Percentiles rank a stretch among this genome's conserved stretches.
phyloP scores from a whole-genome alignment of 2,113 vertebrate species.

The Cochlearius cochlearius region DNA sequence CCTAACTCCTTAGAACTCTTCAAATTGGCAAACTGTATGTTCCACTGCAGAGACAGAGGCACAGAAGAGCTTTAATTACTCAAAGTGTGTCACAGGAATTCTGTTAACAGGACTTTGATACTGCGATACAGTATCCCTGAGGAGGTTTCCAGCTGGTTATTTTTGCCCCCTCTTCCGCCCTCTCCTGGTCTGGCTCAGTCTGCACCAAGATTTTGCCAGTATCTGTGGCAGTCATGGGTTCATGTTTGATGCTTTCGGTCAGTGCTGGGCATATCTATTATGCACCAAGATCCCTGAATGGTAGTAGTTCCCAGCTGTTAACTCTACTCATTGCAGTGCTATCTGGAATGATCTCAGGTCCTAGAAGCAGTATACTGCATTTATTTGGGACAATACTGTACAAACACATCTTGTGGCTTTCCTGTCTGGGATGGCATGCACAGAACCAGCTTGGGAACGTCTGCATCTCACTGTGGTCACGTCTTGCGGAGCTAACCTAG shows the following conservation, averaged over 20 bases:
- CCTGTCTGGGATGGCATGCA: not conserved
- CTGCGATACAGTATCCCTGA: not conserved
- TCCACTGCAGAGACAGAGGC: not conserved
- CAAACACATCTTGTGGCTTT: not conserved
- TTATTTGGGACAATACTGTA: not conserved
- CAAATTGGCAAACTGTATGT: not conserved
- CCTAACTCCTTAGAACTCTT: not conserved
- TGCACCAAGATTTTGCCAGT: not conserved
- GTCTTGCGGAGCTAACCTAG: not conserved
- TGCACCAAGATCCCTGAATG: not conserved
- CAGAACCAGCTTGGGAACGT: not conserved
- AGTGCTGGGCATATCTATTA: fast-evolving
- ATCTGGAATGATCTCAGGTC: not conserved
- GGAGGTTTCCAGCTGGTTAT: not conserved
- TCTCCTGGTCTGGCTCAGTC: not conserved
- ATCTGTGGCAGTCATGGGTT: not conserved
- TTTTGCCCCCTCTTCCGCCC: not conserved
- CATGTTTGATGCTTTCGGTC: not conserved
- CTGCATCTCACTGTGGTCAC: not conserved
- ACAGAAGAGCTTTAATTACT: not conserved
- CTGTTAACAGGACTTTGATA: not conserved
- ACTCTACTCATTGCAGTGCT: not conserved
- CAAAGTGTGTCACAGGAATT: not conserved
- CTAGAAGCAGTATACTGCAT: not conserved
- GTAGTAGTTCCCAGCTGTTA: not conserved